Conservation (phyloP, 2,888 invertebrate genomes). For the Pterostichus niger region DNA sequence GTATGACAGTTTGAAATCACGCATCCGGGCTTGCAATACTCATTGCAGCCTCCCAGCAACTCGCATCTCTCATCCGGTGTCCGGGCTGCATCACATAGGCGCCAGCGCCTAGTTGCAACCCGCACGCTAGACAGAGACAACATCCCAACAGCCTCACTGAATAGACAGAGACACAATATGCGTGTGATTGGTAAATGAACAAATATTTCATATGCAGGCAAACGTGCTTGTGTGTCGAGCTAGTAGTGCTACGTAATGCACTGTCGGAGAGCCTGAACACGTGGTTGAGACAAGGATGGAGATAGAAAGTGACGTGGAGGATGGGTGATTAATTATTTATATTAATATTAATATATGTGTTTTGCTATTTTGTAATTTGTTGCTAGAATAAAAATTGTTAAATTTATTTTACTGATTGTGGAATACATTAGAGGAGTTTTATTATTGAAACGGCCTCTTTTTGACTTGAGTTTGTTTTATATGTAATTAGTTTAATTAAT, state of each 20-base stretch:
- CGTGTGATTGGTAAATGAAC: slow-evolving; percentile 58
- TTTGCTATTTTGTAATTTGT: slow-evolving; percentile 49
- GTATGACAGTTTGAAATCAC: not conserved
- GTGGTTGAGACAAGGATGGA: not conserved
- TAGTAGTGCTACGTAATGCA: slow-evolving; percentile 25
- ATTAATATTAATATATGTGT: slow-evolving; percentile 54
- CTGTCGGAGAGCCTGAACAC: not conserved
- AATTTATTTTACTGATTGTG: slow-evolving; percentile 31
- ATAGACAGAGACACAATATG: slow-evolving; percentile 5
- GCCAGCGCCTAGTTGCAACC: not conserved
- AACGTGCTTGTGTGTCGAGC: slow-evolving; percentile 22
- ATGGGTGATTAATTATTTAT: slow-evolving; percentile 46
- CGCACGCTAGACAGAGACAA: not conserved
- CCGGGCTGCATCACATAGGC: slow-evolving; percentile 19
- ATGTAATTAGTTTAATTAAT: not conserved
- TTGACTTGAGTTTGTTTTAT: not conserved
- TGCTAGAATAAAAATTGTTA: slow-evolving; percentile 19
- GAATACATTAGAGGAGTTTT: not conserved
- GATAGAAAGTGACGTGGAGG: not conserved
- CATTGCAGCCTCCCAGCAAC: slow-evolving; percentile 2
- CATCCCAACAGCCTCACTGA: not conserved
- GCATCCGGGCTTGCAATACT: not conserved
- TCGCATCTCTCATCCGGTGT: slow-evolving; percentile 3
- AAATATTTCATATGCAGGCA: slow-evolving; percentile 62
- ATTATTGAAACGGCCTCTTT: not conserved